Percentiles rank a stretch among this genome's conserved stretches.
phyloP scores from a whole-genome alignment of 2,888 invertebrate genomes.

The Stenotaenia linearis region DNA sequence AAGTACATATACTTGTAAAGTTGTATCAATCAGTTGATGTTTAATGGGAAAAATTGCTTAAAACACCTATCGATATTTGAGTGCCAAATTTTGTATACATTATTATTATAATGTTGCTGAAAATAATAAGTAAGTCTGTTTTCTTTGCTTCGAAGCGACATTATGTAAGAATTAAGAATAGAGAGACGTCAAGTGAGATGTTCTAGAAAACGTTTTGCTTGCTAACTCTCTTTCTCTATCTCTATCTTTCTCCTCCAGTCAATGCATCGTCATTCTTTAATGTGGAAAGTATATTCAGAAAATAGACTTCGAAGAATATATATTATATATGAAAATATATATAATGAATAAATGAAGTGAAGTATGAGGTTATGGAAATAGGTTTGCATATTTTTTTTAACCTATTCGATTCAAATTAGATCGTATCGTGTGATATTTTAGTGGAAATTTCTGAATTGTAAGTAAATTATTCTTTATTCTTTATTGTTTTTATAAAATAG shows the following conservation, averaged over 20 bases:
- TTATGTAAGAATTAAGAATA: background rate
- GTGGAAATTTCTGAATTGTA: too few species aligned
- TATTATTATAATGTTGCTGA: conserved; percentile 10
- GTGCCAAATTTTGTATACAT: conserved; percentile 30
- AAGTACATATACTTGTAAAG: conserved; percentile 27
- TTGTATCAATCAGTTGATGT: conserved; percentile 29
- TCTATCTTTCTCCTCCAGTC: background rate
- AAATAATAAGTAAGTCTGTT: background rate
- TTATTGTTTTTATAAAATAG: too few species aligned
- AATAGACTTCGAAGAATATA: background rate
- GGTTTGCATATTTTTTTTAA: too few species aligned
- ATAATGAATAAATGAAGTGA: background rate
- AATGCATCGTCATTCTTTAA: background rate
- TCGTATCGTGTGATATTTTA: too few species aligned
- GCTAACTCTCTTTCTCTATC: background rate
- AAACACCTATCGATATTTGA: conserved; percentile 3
- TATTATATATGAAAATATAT: background rate
- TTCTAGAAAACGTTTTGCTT: background rate
- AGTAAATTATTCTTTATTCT: too few species aligned
- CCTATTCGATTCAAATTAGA: too few species aligned
- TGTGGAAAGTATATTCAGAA: background rate
- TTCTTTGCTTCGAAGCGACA: conserved; percentile 4
- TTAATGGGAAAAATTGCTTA: conserved; percentile 22
- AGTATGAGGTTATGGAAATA: background rate
- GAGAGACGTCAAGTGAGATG: background rate